Percentiles rank a stretch among this genome's conserved stretches.
Conservation (phyloP, 2,113 vertebrate genomes). For the Nyctibius bracteatus region DNA sequence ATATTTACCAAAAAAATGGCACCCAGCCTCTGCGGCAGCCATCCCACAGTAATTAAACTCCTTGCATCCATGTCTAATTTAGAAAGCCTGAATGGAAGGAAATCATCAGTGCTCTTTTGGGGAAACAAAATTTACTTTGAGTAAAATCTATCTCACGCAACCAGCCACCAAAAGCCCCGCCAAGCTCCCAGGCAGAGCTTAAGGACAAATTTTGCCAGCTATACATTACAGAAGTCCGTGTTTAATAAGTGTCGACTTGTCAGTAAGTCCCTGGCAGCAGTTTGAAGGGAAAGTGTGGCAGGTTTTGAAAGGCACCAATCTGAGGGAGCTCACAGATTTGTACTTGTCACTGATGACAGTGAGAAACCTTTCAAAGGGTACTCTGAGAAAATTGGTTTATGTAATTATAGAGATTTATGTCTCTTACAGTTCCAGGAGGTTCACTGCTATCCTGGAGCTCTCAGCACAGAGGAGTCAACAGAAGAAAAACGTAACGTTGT, state of each 20-base stretch:
- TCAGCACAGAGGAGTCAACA: background rate
- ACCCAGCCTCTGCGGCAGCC: background rate
- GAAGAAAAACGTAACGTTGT: fast-evolving
- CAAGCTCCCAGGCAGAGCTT: background rate
- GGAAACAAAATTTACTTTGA: background rate
- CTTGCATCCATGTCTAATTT: background rate
- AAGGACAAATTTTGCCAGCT: background rate
- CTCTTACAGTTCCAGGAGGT: background rate
- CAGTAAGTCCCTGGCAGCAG: background rate
- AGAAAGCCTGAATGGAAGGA: background rate
- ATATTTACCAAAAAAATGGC: background rate
- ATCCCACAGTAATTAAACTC: background rate
- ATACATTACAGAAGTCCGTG: background rate
- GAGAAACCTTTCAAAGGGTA: background rate
- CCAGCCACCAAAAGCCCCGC: background rate
- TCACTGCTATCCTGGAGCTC: background rate
- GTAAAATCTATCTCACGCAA: background rate
- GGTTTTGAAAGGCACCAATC: background rate
- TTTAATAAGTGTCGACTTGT: background rate
- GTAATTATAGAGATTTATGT: background rate
- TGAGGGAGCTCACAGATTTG: background rate
- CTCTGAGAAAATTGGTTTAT: background rate
- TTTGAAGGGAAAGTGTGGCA: background rate
- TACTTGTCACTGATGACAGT: background rate
- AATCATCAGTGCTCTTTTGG: background rate